phyloP scores from a whole-genome alignment of 2,888 invertebrate genomes.

The Luffia ferchaultella region DNA sequence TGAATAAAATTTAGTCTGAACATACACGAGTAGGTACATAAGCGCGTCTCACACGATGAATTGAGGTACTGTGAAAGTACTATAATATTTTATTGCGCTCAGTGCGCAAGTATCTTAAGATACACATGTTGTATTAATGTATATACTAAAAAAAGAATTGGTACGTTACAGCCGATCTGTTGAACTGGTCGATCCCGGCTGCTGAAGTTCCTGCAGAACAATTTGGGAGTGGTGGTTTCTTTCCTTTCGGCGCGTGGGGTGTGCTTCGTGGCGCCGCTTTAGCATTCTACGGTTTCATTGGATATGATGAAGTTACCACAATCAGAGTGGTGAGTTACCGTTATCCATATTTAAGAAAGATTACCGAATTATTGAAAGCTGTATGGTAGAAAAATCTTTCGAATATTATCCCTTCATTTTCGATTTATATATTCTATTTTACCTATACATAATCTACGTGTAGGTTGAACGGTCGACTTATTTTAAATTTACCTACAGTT shows the following conservation, averaged over 20 bases:
- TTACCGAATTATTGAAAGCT: not conserved
- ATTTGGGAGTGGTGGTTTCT: constrained; percentile 83
- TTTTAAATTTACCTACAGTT: too few relatives aligned
- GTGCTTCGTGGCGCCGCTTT: constrained; percentile 81
- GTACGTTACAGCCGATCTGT: constrained; percentile 55
- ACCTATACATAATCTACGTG: too few relatives aligned
- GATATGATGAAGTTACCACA: constrained; percentile 88
- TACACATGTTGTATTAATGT: too few relatives aligned
- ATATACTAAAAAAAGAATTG: too few relatives aligned
- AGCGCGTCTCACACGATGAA: too few relatives aligned
- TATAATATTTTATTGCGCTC: too few relatives aligned
- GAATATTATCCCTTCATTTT: not conserved
- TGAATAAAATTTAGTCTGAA: too few relatives aligned
- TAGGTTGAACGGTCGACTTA: too few relatives aligned
- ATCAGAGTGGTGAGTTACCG: constrained; percentile 75
- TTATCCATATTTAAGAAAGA: not conserved
- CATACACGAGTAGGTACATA: too few relatives aligned
- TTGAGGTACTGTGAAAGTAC: too few relatives aligned
- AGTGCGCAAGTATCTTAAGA: too few relatives aligned
- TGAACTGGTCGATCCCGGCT: constrained; percentile 60
- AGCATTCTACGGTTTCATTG: constrained; percentile 91
- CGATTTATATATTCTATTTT: too few relatives aligned
- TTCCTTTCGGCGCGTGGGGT: constrained; percentile 87
- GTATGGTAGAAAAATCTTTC: not conserved
- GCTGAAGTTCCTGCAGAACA: constrained; percentile 32